Base-by-base conservation (phyloP, 2,113 vertebrate species). In the Lipotes vexillifer region DNA sequence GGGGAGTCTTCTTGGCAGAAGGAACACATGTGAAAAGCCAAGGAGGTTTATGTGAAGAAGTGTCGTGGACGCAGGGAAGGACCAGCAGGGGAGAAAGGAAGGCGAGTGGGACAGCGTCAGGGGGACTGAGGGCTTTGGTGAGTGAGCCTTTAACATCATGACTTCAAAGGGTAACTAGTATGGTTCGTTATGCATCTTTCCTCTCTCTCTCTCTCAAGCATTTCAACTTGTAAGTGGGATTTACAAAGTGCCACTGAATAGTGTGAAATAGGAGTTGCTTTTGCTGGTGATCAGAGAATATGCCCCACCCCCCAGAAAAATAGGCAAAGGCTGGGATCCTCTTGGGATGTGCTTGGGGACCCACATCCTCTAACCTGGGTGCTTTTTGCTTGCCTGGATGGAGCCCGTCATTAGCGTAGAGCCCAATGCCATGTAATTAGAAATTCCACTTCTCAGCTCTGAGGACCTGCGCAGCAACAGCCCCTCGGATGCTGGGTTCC, bases 321-420 rank as follows among this genome's bases (percentile, higher is more conserved):
- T 10, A 90, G 83, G 87, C 71, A 14, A 86, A 33, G 2, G 1
- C 44, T 2, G 4, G 49, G 93, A 83, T 10, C 69, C 15, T 94
- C 96, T 94, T 29, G 90, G 93, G 23, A 83, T 74, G 78, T 38
- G n/a, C 85, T 78, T 57, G 1, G n/a, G 74, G 83, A n/a, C 65
- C 72, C 36, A 21, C 1, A 6, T 81, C 72, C 97, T 96, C 80
- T 65, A 91, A 95, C 92, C 96, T 89, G n/a, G 21, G 13, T 91
- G 75, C 80, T 71, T 11, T 95, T n/a, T 61, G 75, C 85, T 59
- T 94, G 96, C 93, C 97, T 88, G 68, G 91, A 74, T 92, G 90
- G 81, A 98, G 97, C 97, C 98, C 98, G 93, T 98, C 98, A 98
- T 98, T 98, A 98, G 20, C 36, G 82, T 93, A 92, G 98, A 97